These are phyloP conservation scores for Marmota flaviventris DNA, from an alignment of 2,113 vertebrate species.

Conservation along the genomic window DNA sequence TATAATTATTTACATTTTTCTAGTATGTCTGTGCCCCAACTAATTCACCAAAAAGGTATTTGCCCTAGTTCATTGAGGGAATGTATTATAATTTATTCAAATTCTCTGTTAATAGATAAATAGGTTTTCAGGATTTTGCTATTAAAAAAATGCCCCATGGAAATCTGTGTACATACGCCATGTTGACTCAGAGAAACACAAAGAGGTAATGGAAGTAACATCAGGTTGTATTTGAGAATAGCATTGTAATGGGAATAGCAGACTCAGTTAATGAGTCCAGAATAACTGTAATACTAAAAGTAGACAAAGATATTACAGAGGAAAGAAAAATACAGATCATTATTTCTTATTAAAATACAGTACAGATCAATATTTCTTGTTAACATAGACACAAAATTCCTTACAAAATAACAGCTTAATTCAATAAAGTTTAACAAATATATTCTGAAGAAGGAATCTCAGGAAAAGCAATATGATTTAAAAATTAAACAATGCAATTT, in stretches of 20 bases:
- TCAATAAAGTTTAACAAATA: neutral
- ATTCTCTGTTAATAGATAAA: neutral
- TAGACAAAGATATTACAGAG: neutral
- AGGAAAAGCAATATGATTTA: neutral
- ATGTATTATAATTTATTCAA: slow-evolving; percentile 12
- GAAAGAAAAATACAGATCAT: neutral
- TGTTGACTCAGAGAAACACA: neutral
- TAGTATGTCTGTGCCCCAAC: neutral
- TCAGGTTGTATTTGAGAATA: neutral
- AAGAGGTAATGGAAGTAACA: neutral
- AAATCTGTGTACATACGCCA: neutral
- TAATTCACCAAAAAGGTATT: neutral
- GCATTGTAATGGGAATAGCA: neutral
- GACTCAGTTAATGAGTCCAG: neutral
- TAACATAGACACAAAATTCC: neutral
- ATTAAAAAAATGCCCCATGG: neutral
- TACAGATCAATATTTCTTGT: neutral
- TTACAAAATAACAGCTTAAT: neutral
- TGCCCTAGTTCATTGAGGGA: neutral
- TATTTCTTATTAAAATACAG: neutral
- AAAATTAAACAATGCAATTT: neutral
- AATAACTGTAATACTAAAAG: neutral
- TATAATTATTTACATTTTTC: neutral
- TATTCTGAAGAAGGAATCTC: neutral
- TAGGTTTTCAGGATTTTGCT: neutral